phyloP scores from a whole-genome alignment of 2,888 invertebrate genomes.

The Yponomeuta sedellus region DNA sequence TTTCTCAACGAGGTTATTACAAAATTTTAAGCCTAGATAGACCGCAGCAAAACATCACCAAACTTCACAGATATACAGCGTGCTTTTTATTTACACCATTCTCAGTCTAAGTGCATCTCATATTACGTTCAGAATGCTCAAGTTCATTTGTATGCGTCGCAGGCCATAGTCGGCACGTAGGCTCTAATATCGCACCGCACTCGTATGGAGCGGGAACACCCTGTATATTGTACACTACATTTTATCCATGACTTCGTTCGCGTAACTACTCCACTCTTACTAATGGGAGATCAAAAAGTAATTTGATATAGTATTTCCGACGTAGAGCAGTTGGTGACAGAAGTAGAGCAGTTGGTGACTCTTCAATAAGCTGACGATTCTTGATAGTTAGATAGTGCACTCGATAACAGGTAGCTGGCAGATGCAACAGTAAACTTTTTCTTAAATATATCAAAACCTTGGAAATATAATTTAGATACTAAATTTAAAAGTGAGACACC shows the following conservation, averaged over 20 bases:
- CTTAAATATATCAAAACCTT: too few species aligned
- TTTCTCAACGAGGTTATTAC: not conserved
- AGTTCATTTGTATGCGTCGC: slow-evolving; percentile 59
- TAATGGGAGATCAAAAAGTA: too few species aligned
- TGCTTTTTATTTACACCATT: slow-evolving; percentile 8
- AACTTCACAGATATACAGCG: slow-evolving; percentile 16
- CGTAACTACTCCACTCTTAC: slow-evolving; percentile 25
- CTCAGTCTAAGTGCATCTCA: slow-evolving; percentile 1
- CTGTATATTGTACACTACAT: slow-evolving; percentile 26
- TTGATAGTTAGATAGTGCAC: too few species aligned
- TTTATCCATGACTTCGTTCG: not conserved
- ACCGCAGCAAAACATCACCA: not conserved
- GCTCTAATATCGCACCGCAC: slow-evolving; percentile 49
- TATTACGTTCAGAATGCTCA: slow-evolving; percentile 29
- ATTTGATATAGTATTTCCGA: too few species aligned
- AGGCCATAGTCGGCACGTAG: slow-evolving; percentile 41
- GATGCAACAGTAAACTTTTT: too few species aligned
- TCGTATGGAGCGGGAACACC: slow-evolving; percentile 46
- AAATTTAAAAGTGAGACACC: too few species aligned
- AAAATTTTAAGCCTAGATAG: not conserved
- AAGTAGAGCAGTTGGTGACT: too few species aligned
- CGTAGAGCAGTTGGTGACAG: too few species aligned
- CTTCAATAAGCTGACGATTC: too few species aligned
- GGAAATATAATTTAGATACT: too few species aligned
- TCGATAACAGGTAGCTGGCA: too few species aligned